Base-by-base conservation (phyloP, 2,888 invertebrate genomes). In the Nasonia oneida region DNA sequence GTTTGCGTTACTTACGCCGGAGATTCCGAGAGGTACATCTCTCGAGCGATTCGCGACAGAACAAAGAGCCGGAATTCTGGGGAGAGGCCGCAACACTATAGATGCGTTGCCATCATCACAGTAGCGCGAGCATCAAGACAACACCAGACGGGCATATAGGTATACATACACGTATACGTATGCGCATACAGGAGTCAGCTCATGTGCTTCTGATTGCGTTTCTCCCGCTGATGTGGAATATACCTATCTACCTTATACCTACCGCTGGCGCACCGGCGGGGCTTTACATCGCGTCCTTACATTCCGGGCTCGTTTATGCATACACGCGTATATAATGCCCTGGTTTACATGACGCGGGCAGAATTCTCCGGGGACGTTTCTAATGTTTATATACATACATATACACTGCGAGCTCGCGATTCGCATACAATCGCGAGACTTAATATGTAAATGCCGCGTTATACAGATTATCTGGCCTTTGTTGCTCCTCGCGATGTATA, bases 291-390 rank as follows among this genome's bases (percentile, higher is more conserved):
- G 57, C 53, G 53, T 53, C n/a, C 47, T 50, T n/a, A 23, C 23
- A 78, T 77, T 83, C 73, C 78, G 10, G 33, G 71, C 78, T 83
- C 83, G 42, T 83, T 78, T 77, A 76, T 78, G 78, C 78, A 50
- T 42, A 71, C 15, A n/a, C 83, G 47, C 75, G 39, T 74, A 53
- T 73, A 71, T 70, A 75, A 76, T 83, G 29, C 23, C 76, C 70
- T 53, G 47, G 74, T 77, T 83, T 70, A 77, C 83, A 70, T 29
- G 83, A 83, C 53, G 23, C 2, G 37, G 37, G 64, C 67, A 12
- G 8, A 42, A 76, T 82, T 75, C 67, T 77, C 70, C 23, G 2
- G 61, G 64, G 75, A 50, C n/a, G 18, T 57, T 29, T 10, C 76
- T 47, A 10, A 42, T 42, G 42, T 10, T 1, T 42, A 29, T 42